A percentile compares a stretch with the other conserved stretches of the same genome.
Evolutionary conservation across 2,888 invertebrate species (phyloP).

Genomic region (Neoaliturus tenellus): DNA sequence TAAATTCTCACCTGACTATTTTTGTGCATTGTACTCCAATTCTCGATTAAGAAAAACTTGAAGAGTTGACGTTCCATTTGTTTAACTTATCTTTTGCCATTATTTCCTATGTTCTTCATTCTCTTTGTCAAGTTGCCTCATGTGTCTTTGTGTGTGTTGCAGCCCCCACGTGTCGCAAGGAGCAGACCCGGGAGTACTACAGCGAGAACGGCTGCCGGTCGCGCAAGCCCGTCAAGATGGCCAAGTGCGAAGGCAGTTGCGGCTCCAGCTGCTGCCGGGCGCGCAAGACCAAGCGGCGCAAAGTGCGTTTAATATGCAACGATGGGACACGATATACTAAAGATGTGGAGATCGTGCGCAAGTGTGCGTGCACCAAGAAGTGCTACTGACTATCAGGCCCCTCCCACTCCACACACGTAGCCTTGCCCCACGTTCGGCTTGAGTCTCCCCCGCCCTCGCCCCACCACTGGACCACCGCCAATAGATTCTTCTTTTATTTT

Average conservation of each 20-base stretch:
- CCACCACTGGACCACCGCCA: conserved; percentile 62
- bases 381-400: conserved; percentile 78
- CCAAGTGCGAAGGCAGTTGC: conserved; percentile 87
- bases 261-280: conserved; percentile 92
- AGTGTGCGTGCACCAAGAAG: conserved; percentile 96
- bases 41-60: no score
- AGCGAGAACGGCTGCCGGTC: conserved; percentile 95
- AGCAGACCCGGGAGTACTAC: conserved; percentile 93
- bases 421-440: conserved; percentile 61
- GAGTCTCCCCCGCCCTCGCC: conserved; percentile 49
- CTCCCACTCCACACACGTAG: conserved; percentile 65
- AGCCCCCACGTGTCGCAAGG: conserved; percentile 90
- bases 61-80: no score
- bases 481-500: conserved; percentile 66
- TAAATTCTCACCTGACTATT: no score
- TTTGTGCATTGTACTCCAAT: no score
- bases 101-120: no score
- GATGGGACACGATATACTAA: conserved; percentile 96
- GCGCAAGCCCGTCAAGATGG: conserved; percentile 92
- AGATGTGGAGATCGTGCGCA: conserved; percentile 97
- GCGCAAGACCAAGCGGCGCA: conserved; percentile 94
- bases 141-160: no score
- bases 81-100: no score
- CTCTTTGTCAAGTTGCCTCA: no score
- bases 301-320: conserved; percentile 94